A percentile compares a stretch with the other conserved stretches of the same genome.
Evolutionary conservation across 1,140 invertebrate genomes (phyloP).

Genomic region (Heliconius nattereri): DNA sequence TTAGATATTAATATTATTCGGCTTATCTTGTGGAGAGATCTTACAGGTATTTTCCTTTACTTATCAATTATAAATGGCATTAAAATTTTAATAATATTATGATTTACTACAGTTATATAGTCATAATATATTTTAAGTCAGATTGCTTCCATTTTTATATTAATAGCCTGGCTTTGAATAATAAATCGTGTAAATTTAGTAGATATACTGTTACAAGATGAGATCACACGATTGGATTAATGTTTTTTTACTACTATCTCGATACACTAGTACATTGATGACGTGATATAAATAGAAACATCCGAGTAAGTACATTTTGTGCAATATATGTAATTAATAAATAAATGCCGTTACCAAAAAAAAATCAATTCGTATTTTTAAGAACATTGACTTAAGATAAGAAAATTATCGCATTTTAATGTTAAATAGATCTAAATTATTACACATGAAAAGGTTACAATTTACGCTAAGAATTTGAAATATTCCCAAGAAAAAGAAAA

Average conservation of each 20-base stretch:
- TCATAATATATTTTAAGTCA: neutral
- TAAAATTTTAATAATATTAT: neutral
- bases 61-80: neutral
- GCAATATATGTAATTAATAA: conserved; percentile 66
- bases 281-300: conserved; percentile 48
- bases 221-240: conserved; percentile 73
- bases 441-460: conserved; percentile 63
- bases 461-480: conserved; percentile 68
- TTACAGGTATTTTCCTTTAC: neutral
- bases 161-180: neutral
- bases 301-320: conserved; percentile 78
- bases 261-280: conserved; percentile 53
- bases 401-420: conserved; percentile 61
- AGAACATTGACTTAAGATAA: conserved; percentile 56
- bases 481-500: conserved; percentile 64
- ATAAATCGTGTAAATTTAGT: conserved; percentile 8
- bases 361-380: conserved; percentile 57
- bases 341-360: conserved; percentile 71
- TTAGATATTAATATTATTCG: conserved; percentile 21
- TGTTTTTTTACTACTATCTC: conserved; percentile 46
- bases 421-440: conserved; percentile 35
- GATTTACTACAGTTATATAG: neutral
- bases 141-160: neutral
- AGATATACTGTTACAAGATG: conserved; percentile 44
- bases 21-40: neutral